Evolutionary conservation across 2,113 vertebrate genomes (phyloP), one percentile per base, ranked within the genome.

Genomic region (Pelusios castaneus): DNA sequence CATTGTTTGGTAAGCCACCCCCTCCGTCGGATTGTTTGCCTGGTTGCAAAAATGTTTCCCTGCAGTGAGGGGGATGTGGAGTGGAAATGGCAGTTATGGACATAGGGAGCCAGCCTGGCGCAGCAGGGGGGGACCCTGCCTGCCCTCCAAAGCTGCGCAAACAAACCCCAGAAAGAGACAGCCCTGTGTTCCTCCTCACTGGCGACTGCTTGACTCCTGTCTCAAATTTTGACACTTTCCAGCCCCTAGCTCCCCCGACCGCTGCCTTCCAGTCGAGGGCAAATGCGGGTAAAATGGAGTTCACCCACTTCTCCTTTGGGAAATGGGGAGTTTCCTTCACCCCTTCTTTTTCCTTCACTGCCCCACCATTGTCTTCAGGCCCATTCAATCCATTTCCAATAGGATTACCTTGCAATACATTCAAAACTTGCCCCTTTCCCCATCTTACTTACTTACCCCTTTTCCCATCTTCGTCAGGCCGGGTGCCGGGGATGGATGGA

Each of bases 391-490:
- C 24, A 9, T n/a, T 67, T 34, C 63, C 17, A 19, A 9, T 14
- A 14, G 16, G 17, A 17, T 10, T 34, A 19, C 34, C 63, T n/a
- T 21, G 17, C 9, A 63, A 63, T 4, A 2, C 60, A 34, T 41
- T 8, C 75, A 34, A 63, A 8, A 14, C 10, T 1, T 47, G 83
- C 87, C 87, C 80, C 80, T 83, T 52, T 89, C 17, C 81, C 88
- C 88, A 89, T 89, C n/a, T 63, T 52, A 47, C 76, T 16, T 43
- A 89, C 87, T 89, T 43, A 89, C 87, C 87, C 87, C 87, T 83
- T 52, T 89, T 25, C 81, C 88, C 88, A 89, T 89, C n/a, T 77
- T 52, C 4, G 80, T 10, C 2, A 78, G 76, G 14, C 38, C 29
- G 12, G 49, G 54, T 29, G 17, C 38, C 24, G 41, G 51, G 52